Evolutionary conservation across 2,113 vertebrate species (phyloP).

Genomic region (Bubalus kerabau): DNA sequence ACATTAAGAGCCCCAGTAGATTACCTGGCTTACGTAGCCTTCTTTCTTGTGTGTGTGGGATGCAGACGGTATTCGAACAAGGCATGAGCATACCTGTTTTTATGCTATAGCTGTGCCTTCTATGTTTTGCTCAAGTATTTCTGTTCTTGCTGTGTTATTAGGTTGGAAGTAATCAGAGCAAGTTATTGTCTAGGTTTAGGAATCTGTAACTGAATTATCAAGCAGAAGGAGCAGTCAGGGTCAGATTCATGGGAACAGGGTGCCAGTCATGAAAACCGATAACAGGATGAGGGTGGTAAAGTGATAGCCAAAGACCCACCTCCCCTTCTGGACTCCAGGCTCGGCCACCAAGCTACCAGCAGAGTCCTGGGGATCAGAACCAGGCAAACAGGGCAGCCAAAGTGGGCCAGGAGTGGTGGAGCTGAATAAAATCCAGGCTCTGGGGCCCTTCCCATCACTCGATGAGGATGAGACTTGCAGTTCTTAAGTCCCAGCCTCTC

Average conservation of each 20-base stretch:
- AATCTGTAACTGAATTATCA: background rate
- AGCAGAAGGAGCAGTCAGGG: background rate
- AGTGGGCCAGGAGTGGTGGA: background rate
- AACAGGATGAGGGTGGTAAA: rapidly evolving
- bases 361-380: background rate
- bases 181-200: background rate
- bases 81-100: background rate
- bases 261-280: rapidly evolving
- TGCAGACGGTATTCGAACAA: background rate
- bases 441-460: background rate
- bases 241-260: too few relatives aligned
- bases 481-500: background rate
- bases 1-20: rapidly evolving
- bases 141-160: background rate
- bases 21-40: rapidly evolving
- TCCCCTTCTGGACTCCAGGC: rapidly evolving
- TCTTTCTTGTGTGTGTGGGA: rapidly evolving
- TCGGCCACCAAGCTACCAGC: rapidly evolving
- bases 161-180: background rate
- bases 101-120: rapidly evolving
- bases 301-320: too few relatives aligned
- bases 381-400: background rate
- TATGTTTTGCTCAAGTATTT: background rate
- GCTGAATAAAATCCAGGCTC: background rate
- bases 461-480: background rate